Base-by-base conservation (phyloP, 2,888 invertebrate genomes). In the Ormyrus rosae region DNA sequence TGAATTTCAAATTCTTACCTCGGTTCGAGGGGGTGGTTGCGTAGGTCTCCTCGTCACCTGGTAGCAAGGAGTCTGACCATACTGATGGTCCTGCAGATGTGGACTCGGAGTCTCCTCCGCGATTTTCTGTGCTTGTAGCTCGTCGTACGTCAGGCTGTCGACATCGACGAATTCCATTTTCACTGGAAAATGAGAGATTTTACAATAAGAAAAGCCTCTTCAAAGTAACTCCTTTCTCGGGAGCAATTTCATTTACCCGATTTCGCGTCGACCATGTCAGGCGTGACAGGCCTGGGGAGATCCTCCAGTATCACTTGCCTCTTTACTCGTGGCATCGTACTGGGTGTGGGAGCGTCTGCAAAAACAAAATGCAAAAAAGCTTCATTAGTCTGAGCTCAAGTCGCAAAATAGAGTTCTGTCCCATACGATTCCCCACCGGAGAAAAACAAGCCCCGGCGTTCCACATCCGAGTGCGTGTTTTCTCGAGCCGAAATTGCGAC, bases 71-170 rank as follows among this genome's bases (percentile, higher is more conserved):
- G 96, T 96, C 87, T 95, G 95, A 85, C 96, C 96, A 92, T 97
- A 97, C 86, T 96, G 96, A 90, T 97, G 96, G 91, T 97, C 96
- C 86, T 96, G 93, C 86, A 96, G 93, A 91, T 96, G 96, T 85
- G 95, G 95, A 91, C 94, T 95, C 45, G 93, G 92, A 19, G 93
- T 92, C 77, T 91, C 91, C 82, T 91, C 91, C 2, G 90, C 88
- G 56, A 90, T 86, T 82, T 90, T 91, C 81, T 89, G 90, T 58
- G 88, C 84, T 81, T 90, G 90, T 9, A 87, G 84, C 82, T 90
- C 90, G 72, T 90, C 90, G 83, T 90, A 85, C 13, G 89, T 87
- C 45, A 79, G 45, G 2, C 56, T 79, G 67, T 88, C 89, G 76
- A 89, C 89, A 53, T 90, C 91, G 81, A 90, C 83, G 83, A 88